phyloP scores from a whole-genome alignment of 1,140 invertebrate species.

The Xylocopa sonorina region DNA sequence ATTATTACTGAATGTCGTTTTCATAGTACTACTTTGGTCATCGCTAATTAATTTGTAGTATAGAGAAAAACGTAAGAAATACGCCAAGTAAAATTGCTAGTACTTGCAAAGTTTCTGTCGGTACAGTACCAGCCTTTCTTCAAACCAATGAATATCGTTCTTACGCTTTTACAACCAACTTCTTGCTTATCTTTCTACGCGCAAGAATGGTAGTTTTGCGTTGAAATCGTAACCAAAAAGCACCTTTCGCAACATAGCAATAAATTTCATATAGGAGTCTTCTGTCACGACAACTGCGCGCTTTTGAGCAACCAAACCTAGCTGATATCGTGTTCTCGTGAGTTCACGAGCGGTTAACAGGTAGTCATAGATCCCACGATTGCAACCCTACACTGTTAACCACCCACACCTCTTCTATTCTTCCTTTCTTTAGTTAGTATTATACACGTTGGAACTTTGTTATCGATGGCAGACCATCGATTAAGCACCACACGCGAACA shows the following conservation, averaged over 20 bases:
- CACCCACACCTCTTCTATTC: neutral
- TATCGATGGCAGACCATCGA: neutral
- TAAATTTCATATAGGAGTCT: neutral
- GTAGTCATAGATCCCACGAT: neutral
- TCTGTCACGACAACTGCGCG: neutral
- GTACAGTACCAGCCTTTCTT: too few relatives aligned
- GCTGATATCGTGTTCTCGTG: neutral
- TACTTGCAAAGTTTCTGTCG: too few relatives aligned
- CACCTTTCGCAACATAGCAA: neutral
- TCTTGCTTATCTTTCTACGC: neutral
- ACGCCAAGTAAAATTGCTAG: too few relatives aligned
- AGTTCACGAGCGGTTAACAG: neutral
- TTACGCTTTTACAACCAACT: constrained; percentile 3
- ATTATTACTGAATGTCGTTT: too few relatives aligned
- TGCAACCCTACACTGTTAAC: neutral
- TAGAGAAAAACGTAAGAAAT: too few relatives aligned
- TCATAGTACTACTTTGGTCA: too few relatives aligned
- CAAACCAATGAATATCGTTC: constrained; percentile 23
- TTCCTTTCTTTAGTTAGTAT: neutral
- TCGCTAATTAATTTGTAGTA: too few relatives aligned
- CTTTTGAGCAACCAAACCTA: neutral
- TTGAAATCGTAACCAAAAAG: neutral
- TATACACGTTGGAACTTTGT: neutral
- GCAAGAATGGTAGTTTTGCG: constrained; percentile 2
- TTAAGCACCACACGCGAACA: too few relatives aligned